Base-by-base conservation (phyloP, 2,797 vertebrate genomes). In the Hozukius guyotensis region DNA sequence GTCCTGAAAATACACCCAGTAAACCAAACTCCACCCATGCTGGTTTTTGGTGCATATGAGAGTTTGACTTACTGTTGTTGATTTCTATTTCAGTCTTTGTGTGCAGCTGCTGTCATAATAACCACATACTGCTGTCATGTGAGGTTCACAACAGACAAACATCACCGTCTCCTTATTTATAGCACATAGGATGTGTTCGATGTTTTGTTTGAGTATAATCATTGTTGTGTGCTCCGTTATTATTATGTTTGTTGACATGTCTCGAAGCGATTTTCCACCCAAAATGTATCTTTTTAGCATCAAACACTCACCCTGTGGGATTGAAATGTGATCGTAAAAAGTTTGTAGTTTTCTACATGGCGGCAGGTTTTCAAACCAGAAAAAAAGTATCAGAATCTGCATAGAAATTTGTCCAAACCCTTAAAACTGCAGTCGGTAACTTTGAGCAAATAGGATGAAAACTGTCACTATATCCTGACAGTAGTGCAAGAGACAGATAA, bases 51-150 rank as follows among this genome's bases (percentile, higher is more conserved):
- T 73, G 75, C 61, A 78, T 56, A 42, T 20, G 24, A 72, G 72
- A 77, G 82, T 88, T 87, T 89, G 87, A 87, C 38, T 89, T 91
- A 82, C 77, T 88, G 85, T 14, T 75, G 31, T 34, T 72, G 42
- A 75, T 81, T 76, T 68, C 49, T 74, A 65, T 62, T 84, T 66
- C 31, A 79, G 57, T 79, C 72, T 84, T 75, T 86, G 72, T 78
- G 32, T 74, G 56, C 71, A 85, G 73, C 81, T 84, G 84, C 83
- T 88, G 72, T 88, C 82, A 85, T 86, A 84, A 91, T 77, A 69
- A 86, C 85, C 82, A 81, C 87, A 91, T 87, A 83, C 78, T 81
- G 80, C 78, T 81, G 83, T 81, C 87, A 90, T 87, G 85, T 34
- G 29, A 87, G 29, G 76, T 56, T 83, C 59, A 64, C 20, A 55